Conservation (phyloP, 2,113 vertebrate genomes). For the western clawed frog (Xenopus tropicalis) region UCB_Xtro_10.0 CM004447.2:54504501-54505000, state of each 20-base stretch:
- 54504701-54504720: not conserved
- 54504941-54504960: conserved; percentile 28
- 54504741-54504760: conserved; percentile 23
- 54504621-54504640: not conserved
- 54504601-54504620: not conserved
- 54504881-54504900: conserved; percentile 13
- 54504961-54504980: no score
- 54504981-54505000: no score
- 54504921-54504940: conserved; percentile 14
- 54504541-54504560: not conserved
- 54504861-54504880: conserved; percentile 33
- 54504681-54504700: not conserved
- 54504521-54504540: not conserved
- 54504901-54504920: conserved; percentile 22
- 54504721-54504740: conserved; percentile 24
- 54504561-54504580: not conserved
- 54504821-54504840: conserved; percentile 26
- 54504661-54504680: not conserved
- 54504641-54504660: not conserved
- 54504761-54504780: conserved; percentile 32
- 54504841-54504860: conserved; percentile 29
- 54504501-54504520: conserved; percentile 1
- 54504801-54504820: conserved; percentile 23
- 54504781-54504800: conserved; percentile 6
- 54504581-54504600: not conserved